Evolutionary conservation across 2,113 vertebrate species (phyloP).

Genomic region (Anser cygnoides): DNA sequence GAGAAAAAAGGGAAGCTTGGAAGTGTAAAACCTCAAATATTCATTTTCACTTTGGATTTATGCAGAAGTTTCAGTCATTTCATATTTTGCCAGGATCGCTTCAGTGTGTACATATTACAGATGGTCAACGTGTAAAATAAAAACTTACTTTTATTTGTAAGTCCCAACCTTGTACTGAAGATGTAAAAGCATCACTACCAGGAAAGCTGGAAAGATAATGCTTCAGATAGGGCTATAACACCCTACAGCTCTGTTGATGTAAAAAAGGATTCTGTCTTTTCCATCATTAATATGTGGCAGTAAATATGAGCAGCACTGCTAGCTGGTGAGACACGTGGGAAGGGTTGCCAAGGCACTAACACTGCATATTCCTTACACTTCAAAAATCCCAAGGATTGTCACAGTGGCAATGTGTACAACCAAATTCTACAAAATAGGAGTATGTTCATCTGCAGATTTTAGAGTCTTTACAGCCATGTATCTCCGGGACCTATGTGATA

Average conservation of each 20-base stretch:
- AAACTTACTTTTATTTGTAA: background rate
- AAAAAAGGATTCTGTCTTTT: background rate
- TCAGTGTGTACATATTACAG: background rate
- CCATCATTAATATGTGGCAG: background rate
- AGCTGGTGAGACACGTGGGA: background rate
- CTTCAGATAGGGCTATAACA: background rate
- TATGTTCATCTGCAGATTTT: background rate
- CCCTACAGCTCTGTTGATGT: background rate
- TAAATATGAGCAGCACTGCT: background rate
- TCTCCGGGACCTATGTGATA: background rate
- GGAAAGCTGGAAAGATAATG: background rate
- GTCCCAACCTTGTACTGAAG: background rate
- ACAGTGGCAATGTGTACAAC: background rate
- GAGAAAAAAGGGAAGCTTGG: background rate
- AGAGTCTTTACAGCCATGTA: background rate
- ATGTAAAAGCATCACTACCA: background rate
- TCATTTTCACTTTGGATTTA: background rate
- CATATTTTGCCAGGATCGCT: background rate
- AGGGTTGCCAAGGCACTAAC: background rate
- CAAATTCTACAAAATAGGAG: background rate
- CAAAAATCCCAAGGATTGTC: background rate
- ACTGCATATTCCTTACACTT: background rate
- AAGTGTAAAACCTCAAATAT: background rate
- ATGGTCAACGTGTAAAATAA: background rate
- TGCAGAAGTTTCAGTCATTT: background rate